Conservation (phyloP, 2,888 invertebrate species). For the Phoenoteleia sp. region DNA sequence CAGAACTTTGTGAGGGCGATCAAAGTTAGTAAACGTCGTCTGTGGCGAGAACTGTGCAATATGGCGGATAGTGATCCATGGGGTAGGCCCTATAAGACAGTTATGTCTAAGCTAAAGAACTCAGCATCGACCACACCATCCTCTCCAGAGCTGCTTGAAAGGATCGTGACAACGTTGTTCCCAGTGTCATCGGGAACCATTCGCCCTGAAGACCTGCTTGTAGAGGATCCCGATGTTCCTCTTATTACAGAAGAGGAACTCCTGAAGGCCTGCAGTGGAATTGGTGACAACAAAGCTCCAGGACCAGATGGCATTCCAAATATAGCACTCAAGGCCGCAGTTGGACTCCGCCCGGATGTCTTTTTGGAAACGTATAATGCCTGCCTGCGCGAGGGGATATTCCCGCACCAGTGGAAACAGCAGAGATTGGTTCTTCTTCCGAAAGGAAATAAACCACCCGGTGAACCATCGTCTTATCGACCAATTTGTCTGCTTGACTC, state of each 20-base stretch:
- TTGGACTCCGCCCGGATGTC: not conserved
- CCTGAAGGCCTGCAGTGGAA: not conserved
- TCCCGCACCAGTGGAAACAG: not conserved
- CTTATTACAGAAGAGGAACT: not conserved
- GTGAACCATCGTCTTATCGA: not conserved
- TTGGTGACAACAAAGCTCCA: not conserved
- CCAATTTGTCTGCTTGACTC: not conserved
- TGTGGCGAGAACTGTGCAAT: not conserved
- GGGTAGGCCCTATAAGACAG: not conserved
- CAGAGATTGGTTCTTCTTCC: not conserved
- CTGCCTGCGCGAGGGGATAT: not conserved
- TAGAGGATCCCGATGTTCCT: not conserved
- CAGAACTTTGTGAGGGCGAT: too few relatives aligned
- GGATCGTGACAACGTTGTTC: not conserved
- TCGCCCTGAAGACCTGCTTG: not conserved
- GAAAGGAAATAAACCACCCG: not conserved
- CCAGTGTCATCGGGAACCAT: not conserved
- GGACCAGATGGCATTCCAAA: not conserved
- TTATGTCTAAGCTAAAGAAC: not conserved
- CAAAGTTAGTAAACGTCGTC: too few relatives aligned
- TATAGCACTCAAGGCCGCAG: not conserved
- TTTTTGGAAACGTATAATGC: not conserved
- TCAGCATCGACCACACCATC: not conserved
- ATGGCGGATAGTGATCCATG: not conserved
- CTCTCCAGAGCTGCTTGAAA: not conserved